Evolutionary conservation across 2,888 invertebrate genomes (phyloP), one percentile per base, ranked within the genome.

Genomic region (Blera fallax): DNA sequence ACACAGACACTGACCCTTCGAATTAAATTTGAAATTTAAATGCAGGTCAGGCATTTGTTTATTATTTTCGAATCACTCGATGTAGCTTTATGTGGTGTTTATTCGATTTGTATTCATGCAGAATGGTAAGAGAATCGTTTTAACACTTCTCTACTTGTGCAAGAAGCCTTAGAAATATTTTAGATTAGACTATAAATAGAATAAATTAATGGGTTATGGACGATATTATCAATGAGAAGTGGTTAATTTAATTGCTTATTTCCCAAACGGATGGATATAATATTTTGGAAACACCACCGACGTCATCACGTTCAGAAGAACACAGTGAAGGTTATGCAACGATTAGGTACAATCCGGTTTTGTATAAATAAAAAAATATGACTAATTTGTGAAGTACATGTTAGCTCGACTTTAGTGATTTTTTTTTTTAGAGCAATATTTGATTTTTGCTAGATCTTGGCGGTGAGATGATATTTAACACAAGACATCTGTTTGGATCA

Each of bases 11-110:
- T 48, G 70, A 67, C 65, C 73, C 73, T 69, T 48, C 65, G 32
- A 54, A 69, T 74, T 60, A 43, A 52, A 3, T 79, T 79, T 74
- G 69, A 84, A 84, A 79, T 79, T 84, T n/a, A 70, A 74, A 84
- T 79, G 74, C 79, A 64, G 58, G 50, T 70, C 79, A 74, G 70
- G 48, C 16, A 27, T 52, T 40, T 50, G 37, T 21, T 40, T 34
- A 37, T 74, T 62, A 24, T 34, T 52, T 54, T 5, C 48, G n/a
- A 40, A 16, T 37, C 0, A 32, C 7, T 48, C 1, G 2, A 14
- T 37, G 40, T 10, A 60, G 58, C 16, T n/a, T 32, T 11, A 50
- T 50, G 60, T 37, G 0, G 16, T 21, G 27, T 29, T 76, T 10
- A 69, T 64, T 70, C 16, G 21, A 54, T 56, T 70, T 54, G 34